These are phyloP conservation scores for Himalopsyche kuldschensis DNA, from an alignment of 2,888 invertebrate species.

Conservation along the genomic window DNA sequence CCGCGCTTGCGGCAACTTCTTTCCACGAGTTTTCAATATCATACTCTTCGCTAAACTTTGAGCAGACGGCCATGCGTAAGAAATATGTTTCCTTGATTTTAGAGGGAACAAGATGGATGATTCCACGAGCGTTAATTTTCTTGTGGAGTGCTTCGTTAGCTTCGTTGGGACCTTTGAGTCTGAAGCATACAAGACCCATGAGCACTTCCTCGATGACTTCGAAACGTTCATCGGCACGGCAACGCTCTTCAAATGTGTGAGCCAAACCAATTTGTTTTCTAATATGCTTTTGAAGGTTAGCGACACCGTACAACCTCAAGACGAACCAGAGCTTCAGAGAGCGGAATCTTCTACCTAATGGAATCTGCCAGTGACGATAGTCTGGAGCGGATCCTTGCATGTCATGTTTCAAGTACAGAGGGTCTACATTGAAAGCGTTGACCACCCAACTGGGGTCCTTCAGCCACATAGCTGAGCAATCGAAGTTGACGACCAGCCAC, in stretches of 20 bases:
- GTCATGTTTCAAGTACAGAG: slow-evolving; percentile 93
- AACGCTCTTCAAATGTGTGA: slow-evolving; percentile 80
- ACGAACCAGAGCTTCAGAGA: slow-evolving; percentile 96
- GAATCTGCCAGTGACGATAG: slow-evolving; percentile 97
- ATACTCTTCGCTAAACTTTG: slow-evolving; percentile 75
- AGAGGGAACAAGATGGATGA: slow-evolving; percentile 91
- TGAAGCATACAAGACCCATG: slow-evolving; percentile 96
- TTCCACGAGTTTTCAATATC: slow-evolving; percentile 88
- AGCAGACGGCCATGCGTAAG: slow-evolving; percentile 87
- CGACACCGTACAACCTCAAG: slow-evolving; percentile 83
- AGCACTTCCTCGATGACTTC: slow-evolving; percentile 86
- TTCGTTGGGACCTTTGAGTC: slow-evolving; percentile 84
- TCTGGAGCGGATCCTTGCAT: slow-evolving; percentile 89
- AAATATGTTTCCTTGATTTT: slow-evolving; percentile 83
- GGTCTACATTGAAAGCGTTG: slow-evolving; percentile 96
- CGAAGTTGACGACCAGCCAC: slow-evolving; percentile 98
- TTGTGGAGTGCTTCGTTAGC: slow-evolving; percentile 79
- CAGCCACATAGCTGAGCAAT: slow-evolving; percentile 98
- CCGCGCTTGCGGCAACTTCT: slow-evolving; percentile 76
- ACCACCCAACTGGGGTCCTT: slow-evolving; percentile 87
- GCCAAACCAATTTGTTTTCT: slow-evolving; percentile 85
- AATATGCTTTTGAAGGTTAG: slow-evolving; percentile 84
- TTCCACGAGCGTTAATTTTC: slow-evolving; percentile 84
- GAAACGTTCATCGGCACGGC: slow-evolving; percentile 77
- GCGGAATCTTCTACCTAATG: slow-evolving; percentile 89